A percentile compares a stretch with the other conserved stretches of the same genome.
These are phyloP conservation scores for Netelia melanura DNA, from an alignment of 2,888 invertebrate genomes.

Conservation along the genomic window DNA sequence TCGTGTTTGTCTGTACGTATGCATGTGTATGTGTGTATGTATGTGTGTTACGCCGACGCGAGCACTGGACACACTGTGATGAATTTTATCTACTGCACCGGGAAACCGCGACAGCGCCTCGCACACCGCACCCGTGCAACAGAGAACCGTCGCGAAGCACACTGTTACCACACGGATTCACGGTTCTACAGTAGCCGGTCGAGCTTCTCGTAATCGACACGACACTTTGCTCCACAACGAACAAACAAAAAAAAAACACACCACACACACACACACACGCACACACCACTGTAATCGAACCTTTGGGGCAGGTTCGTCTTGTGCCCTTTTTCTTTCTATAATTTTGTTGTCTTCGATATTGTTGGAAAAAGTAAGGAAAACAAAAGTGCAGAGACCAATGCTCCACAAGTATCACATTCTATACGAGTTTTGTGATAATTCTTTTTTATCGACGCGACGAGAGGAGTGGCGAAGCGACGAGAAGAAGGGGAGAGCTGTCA, in stretches of 20 bases:
- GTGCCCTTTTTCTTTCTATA: background rate
- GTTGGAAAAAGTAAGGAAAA: background rate
- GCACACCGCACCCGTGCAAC: conserved; percentile 49
- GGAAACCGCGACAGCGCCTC: conserved; percentile 4
- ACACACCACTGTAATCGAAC: background rate
- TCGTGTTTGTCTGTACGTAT: conserved; percentile 32
- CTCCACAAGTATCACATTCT: conserved; percentile 18
- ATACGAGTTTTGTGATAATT: conserved; percentile 3
- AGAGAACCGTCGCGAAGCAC: conserved; percentile 40
- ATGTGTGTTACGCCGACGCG: background rate
- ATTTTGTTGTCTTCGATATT: background rate
- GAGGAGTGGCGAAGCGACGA: background rate
- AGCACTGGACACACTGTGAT: background rate
- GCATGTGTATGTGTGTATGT: conserved; percentile 15
- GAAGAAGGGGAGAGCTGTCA: conserved; percentile 19
- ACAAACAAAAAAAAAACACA: too few relatives aligned
- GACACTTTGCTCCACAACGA: conserved; percentile 27
- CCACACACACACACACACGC: too few relatives aligned
- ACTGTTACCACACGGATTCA: conserved; percentile 49
- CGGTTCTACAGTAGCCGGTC: conserved; percentile 42
- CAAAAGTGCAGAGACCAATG: background rate
- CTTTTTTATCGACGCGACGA: conserved; percentile 23
- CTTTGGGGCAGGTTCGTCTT: background rate
- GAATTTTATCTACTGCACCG: conserved; percentile 38
- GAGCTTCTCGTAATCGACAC: conserved; percentile 29